Base-by-base conservation (phyloP, 2,113 vertebrate genomes). In the Pteronura brasiliensis region DNA sequence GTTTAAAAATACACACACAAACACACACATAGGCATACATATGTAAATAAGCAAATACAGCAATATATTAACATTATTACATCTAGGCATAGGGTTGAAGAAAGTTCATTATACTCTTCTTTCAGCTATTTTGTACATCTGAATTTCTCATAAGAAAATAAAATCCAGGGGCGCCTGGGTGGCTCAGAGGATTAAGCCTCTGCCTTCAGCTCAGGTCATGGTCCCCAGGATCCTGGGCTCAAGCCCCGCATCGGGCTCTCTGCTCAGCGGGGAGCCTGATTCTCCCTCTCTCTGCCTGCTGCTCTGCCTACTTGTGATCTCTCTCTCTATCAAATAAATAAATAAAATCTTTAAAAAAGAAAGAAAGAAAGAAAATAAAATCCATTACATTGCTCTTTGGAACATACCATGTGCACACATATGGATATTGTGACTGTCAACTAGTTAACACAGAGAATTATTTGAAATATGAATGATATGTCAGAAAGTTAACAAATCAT, bases 81-180 rank as follows among this genome's bases (percentile, higher is more conserved):
- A 83, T 69, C 25, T 67, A 90, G 29, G 29, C 4, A 49, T 8
- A 87, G 7, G 12, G 18, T 81, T 74, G 65, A 82, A 67, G 34
- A 80, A 36, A 93, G 36, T 90, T 86, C 14, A 67, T 47, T 96
- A 72, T 31, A 52, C 10, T 49, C 29, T 39, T 86, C 61, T 74
- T 90, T 85, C 49, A 83, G 83, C 34, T 71, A 83, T 72, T 72
- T 47, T 87, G 36, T 36, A 91, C 52, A 14, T 84, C 65, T 79
- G 57, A 90, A 90, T 77, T 83, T 95, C 90, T 95, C 31, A 71
- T 93, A 61, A 61, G 59, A 61, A 92, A 95, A 90, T 39, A 91
- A 90, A 96, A 90, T 39, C 52, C 49, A 52, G 49, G 49, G 49
- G 4, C 15, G 0, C 49, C 49, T 52, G 49, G 15, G 49, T 52